Conservation (phyloP, 2,113 vertebrate genomes). For the Saguinus imperator region DNA sequence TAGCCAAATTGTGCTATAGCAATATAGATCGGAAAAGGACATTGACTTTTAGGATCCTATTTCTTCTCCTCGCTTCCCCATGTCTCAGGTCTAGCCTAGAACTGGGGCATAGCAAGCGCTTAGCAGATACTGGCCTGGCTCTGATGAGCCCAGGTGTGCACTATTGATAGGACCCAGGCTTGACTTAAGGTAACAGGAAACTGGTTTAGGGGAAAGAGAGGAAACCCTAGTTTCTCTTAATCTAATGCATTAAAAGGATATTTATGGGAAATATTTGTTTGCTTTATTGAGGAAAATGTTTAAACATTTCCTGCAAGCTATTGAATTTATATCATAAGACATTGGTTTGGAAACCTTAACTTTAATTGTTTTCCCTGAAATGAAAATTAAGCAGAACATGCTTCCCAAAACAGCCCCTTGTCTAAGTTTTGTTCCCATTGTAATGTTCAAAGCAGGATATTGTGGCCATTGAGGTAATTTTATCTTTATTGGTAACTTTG, state of each 20-base stretch:
- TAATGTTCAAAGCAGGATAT: neutral
- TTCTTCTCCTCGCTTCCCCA: neutral
- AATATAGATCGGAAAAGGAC: neutral
- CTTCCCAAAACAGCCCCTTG: neutral
- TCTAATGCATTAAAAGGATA: conserved; percentile 40
- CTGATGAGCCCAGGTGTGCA: neutral
- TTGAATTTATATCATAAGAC: conserved; percentile 34
- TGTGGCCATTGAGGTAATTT: neutral
- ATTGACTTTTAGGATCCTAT: neutral
- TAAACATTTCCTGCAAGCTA: conserved; percentile 58
- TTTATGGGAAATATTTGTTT: conserved; percentile 43
- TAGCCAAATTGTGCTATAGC: neutral
- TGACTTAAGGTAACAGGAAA: neutral
- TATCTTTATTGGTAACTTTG: conserved; percentile 27
- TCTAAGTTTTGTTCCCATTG: neutral
- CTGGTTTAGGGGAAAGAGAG: neutral
- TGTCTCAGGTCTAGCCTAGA: too few relatives aligned
- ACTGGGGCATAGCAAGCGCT: neutral
- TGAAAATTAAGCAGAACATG: conserved; percentile 22
- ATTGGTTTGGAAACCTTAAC: neutral
- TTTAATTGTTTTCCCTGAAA: conserved; percentile 46
- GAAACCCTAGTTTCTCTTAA: neutral
- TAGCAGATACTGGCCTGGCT: neutral
- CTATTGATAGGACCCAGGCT: neutral
- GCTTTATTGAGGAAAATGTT: conserved; percentile 41